Conservation (phyloP, 2,797 vertebrate species). For the Spinibarbus caldwelli region DNA sequence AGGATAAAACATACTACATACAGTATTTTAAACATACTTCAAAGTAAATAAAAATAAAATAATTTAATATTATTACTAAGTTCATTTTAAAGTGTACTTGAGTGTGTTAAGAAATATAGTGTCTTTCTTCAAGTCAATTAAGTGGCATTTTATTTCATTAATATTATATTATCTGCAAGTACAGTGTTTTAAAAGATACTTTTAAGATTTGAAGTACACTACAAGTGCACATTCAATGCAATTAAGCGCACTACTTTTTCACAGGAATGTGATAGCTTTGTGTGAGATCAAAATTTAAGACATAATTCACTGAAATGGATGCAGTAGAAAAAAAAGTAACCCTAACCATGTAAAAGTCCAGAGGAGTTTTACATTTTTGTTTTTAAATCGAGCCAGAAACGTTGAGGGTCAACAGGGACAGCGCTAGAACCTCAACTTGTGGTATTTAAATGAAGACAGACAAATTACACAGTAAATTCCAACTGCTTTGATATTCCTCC, state of each 20-base stretch:
- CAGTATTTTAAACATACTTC: not conserved
- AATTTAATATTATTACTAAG: not conserved
- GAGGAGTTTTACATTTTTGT: not conserved
- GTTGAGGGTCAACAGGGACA: not conserved
- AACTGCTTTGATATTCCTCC: constrained; percentile 20
- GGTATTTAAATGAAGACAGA: constrained; percentile 21
- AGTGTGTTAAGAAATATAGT: not conserved
- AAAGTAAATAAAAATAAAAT: not conserved
- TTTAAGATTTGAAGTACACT: not conserved
- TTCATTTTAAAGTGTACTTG: not conserved
- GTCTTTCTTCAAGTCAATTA: not conserved
- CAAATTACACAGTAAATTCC: constrained; percentile 19
- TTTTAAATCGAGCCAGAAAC: not conserved
- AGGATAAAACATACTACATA: too few species aligned
- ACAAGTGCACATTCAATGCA: not conserved
- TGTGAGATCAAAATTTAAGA: not conserved
- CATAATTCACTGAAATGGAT: not conserved
- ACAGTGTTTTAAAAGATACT: not conserved
- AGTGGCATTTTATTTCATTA: not conserved
- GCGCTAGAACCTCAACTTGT: too few species aligned
- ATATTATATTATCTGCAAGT: too few species aligned
- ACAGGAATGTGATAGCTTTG: not conserved
- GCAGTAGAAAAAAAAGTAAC: not conserved
- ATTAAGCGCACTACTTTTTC: not conserved
- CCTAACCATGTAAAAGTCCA: too few species aligned